Conservation (phyloP, 2,113 vertebrate genomes). For the Capreolus pygargus region DNA sequence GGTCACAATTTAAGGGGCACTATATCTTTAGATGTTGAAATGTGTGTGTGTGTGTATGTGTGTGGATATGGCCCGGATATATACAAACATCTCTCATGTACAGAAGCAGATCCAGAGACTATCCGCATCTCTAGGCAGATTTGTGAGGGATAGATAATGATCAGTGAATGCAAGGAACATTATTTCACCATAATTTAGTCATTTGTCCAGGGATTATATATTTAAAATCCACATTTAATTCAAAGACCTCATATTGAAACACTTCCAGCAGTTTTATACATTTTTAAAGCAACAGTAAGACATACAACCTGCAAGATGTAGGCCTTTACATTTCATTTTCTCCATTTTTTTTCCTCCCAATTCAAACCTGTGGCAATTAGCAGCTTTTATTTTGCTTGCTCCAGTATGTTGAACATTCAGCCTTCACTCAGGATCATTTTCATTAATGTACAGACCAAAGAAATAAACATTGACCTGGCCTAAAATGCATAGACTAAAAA, state of each 20-base stretch:
- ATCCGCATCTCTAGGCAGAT: constrained; percentile 73
- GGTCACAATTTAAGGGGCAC: constrained; percentile 87
- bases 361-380: constrained; percentile 50
- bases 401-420: constrained; percentile 64
- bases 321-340: constrained; percentile 71
- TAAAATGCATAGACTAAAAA: constrained; percentile 80
- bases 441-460: constrained; percentile 68
- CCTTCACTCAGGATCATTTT: constrained; percentile 69
- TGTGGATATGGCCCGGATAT: constrained; percentile 72
- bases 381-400: constrained; percentile 70
- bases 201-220: constrained; percentile 72
- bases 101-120: constrained; percentile 73
- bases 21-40: constrained; percentile 69
- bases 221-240: constrained; percentile 77
- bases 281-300: constrained; percentile 79
- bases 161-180: constrained; percentile 70
- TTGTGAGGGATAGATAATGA: constrained; percentile 74
- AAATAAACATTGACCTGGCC: constrained; percentile 78
- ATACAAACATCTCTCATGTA: constrained; percentile 74
- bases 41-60: constrained; percentile 22
- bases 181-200: constrained; percentile 77
- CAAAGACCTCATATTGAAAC: constrained; percentile 78
- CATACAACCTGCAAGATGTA: constrained; percentile 77
- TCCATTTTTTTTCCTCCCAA: constrained; percentile 37
- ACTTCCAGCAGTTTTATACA: constrained; percentile 78